Evolutionary conservation across 2,113 vertebrate species (phyloP).

Genomic region (Gavialis gangeticus): DNA sequence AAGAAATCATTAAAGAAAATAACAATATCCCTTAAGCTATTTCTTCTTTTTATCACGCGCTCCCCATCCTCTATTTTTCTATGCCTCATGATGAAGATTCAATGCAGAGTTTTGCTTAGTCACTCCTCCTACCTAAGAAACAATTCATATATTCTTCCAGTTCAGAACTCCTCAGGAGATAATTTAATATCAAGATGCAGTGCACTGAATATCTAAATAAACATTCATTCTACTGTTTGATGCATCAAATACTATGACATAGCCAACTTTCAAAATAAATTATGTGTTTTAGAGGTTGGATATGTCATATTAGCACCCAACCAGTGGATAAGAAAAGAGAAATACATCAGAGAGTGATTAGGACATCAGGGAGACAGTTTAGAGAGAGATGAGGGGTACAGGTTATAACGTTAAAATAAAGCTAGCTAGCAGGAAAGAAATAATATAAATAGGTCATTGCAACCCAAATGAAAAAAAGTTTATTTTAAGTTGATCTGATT

Average conservation of each 20-base stretch:
- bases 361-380: constrained; percentile 76
- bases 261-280: constrained; percentile 72
- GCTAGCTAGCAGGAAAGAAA: constrained; percentile 45
- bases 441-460: constrained; percentile 72
- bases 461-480: constrained; percentile 46
- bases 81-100: not conserved
- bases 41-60: not conserved
- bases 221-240: constrained; percentile 64
- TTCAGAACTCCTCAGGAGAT: constrained; percentile 59
- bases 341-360: constrained; percentile 76
- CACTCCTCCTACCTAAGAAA: constrained; percentile 16
- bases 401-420: constrained; percentile 50
- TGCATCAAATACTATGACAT: constrained; percentile 31
- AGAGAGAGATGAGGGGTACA: constrained; percentile 67
- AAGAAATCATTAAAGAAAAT: constrained; percentile 59
- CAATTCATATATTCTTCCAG: constrained; percentile 35
- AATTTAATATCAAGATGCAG: constrained; percentile 66
- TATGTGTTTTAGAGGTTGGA: constrained; percentile 75
- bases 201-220: constrained; percentile 57
- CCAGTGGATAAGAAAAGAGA: constrained; percentile 63
- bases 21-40: constrained; percentile 50
- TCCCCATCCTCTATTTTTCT: not conserved
- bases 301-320: constrained; percentile 77
- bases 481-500: constrained; percentile 53
- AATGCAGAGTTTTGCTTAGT: not conserved